These are phyloP conservation scores for Zoanthus sociatus DNA, from an alignment of 92 coral and sea anemone genomes.

Conservation along the genomic window DNA sequence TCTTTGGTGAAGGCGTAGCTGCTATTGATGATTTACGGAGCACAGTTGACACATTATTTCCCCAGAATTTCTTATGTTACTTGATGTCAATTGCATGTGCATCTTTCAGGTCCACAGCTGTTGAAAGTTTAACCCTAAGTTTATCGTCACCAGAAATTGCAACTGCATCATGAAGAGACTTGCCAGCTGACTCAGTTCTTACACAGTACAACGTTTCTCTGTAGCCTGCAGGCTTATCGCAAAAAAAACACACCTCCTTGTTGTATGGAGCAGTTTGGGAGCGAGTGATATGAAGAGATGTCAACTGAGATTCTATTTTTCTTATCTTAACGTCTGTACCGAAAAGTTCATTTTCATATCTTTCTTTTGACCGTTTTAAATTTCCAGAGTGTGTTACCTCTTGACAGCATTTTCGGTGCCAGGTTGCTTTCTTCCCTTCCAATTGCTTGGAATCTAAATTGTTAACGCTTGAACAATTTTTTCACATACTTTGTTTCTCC, in stretches of 20 bases:
- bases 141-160: conserved; percentile 21
- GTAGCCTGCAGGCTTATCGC: conserved; percentile 50
- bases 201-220: conserved; percentile 31
- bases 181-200: conserved; percentile 55
- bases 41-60: conserved; percentile 45
- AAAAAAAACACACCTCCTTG: conserved; percentile 43
- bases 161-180: conserved; percentile 41
- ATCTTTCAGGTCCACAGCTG: conserved; percentile 5
- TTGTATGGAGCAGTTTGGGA: conserved; percentile 48
- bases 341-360: conserved; percentile 16
- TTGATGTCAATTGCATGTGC: background rate
- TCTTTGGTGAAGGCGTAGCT: background rate
- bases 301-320: background rate
- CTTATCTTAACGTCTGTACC: conserved; percentile 2
- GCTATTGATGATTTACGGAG: conserved; percentile 32
- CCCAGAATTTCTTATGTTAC: conserved; percentile 27
- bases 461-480: background rate
- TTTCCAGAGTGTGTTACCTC: conserved; percentile 29
- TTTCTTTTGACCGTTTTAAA: conserved; percentile 12
- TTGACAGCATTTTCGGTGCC: conserved; percentile 39
- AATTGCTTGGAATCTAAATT: background rate
- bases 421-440: background rate
- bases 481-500: conserved; percentile 27
- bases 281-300: conserved; percentile 20
- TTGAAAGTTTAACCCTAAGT: conserved; percentile 34